Percentiles rank a stretch among this genome's conserved stretches.
phyloP scores from a whole-genome alignment of 2,888 invertebrate genomes.

The Hylaea fasciaria region DNA sequence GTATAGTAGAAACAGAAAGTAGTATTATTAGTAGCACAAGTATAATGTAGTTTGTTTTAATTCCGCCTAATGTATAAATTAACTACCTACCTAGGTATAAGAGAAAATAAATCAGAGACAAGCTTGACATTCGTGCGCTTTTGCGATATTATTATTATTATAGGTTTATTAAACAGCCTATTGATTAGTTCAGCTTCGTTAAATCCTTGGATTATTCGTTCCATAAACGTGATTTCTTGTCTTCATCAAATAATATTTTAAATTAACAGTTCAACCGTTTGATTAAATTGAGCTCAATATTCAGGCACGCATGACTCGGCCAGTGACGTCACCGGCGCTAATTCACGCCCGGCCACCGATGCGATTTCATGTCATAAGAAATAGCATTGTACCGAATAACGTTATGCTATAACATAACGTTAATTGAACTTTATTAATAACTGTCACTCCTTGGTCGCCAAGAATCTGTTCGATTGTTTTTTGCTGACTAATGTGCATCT shows the following conservation, averaged over 20 bases:
- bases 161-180: too few relatives aligned
- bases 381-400: conserved; percentile 24
- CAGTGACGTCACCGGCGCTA: conserved; percentile 19
- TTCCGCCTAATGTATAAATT: too few relatives aligned
- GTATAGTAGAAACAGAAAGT: too few relatives aligned
- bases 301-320: conserved; percentile 22
- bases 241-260: conserved; percentile 9
- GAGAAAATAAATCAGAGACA: too few relatives aligned
- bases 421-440: conserved; percentile 27
- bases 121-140: too few relatives aligned
- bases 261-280: conserved; percentile 16
- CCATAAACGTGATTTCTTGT: conserved; percentile 16
- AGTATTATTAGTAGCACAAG: too few relatives aligned
- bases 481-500: neutral
- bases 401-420: conserved; percentile 15
- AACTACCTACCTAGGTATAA: too few relatives aligned
- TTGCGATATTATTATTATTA: too few relatives aligned
- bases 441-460: too few relatives aligned
- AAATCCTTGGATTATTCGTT: neutral
- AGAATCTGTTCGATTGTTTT: conserved; percentile 3
- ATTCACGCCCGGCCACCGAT: conserved; percentile 12
- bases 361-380: conserved; percentile 14
- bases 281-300: conserved; percentile 22
- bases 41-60: too few relatives aligned
- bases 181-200: too few relatives aligned